Percentiles rank a stretch among this genome's conserved stretches.
Conservation (phyloP, 2,113 vertebrate genomes). For the Lonchura striata region DNA sequence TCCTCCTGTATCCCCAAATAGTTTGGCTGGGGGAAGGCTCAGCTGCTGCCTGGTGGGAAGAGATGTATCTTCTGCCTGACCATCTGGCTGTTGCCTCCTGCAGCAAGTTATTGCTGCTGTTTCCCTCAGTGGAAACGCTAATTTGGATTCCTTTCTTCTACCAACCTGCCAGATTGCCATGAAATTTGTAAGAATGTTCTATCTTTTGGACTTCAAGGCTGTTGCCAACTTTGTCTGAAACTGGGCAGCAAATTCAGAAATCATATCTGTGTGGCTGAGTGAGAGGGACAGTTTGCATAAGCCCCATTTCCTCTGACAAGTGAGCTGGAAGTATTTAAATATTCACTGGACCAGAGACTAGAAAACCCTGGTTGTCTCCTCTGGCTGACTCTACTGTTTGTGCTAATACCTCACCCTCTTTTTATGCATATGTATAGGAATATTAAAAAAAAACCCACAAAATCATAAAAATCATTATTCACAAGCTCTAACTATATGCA, state of each 20-base stretch:
- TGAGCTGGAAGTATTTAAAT: neutral
- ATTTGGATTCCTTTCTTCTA: conserved; percentile 37
- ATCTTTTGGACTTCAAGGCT: neutral
- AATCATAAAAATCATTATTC: neutral
- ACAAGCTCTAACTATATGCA: neutral
- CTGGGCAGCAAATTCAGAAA: neutral
- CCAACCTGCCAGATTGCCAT: conserved; percentile 17
- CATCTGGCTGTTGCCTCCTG: conserved; percentile 59
- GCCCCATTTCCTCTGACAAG: neutral
- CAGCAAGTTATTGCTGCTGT: conserved; percentile 24
- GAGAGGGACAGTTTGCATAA: neutral
- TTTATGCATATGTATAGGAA: neutral
- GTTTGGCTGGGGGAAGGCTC: neutral
- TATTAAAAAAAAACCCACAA: neutral
- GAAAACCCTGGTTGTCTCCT: neutral
- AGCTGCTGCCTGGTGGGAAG: conserved; percentile 51
- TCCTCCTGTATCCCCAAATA: conserved; percentile 34
- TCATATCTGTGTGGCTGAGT: neutral
- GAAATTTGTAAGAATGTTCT: neutral
- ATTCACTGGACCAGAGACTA: neutral
- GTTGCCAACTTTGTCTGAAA: neutral
- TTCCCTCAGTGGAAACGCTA: conserved; percentile 9
- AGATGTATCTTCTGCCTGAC: conserved; percentile 20
- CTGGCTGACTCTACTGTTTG: neutral
- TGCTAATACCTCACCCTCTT: neutral